Percentiles rank a stretch among this genome's conserved stretches.
Evolutionary conservation across 1,140 invertebrate genomes (phyloP).

Genomic region (Branchinecta lindahli): DNA sequence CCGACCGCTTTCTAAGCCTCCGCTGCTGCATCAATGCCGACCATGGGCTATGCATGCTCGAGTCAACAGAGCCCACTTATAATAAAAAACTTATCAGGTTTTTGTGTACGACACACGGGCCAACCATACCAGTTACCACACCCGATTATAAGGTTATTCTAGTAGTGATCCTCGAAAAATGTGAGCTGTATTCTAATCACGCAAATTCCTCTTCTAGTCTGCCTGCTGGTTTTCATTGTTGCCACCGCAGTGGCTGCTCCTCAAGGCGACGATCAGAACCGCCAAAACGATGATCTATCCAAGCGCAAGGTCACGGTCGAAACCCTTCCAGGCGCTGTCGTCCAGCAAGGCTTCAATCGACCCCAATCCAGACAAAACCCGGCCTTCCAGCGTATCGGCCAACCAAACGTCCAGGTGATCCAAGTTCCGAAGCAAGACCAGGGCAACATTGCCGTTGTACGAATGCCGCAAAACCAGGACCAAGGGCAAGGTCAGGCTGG

Average conservation of each 20-base stretch:
- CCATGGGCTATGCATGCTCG: no score
- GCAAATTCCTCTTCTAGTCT: not conserved
- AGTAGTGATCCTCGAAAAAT: no score
- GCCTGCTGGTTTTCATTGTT: not conserved
- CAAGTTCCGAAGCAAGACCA: not conserved
- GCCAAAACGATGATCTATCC: not conserved
- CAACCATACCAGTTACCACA: no score
- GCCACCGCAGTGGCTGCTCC: not conserved
- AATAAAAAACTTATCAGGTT: no score
- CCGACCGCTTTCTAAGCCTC: no score
- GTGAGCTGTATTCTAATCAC: not conserved
- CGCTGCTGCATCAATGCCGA: no score
- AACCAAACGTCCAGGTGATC: not conserved
- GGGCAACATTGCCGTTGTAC: not conserved
- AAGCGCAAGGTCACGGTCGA: not conserved
- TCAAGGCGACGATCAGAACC: not conserved
- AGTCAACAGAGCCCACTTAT: no score
- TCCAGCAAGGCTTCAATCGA: not conserved
- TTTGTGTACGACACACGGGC: no score
- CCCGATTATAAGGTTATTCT: no score
- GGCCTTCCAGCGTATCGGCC: not conserved
- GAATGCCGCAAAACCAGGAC: not conserved
- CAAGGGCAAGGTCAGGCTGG: not conserved
- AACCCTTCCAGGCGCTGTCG: not conserved
- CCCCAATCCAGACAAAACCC: not conserved